Evolutionary conservation across 2,113 vertebrate species (phyloP).

Genomic region (Zosterops hypoxanthus): DNA sequence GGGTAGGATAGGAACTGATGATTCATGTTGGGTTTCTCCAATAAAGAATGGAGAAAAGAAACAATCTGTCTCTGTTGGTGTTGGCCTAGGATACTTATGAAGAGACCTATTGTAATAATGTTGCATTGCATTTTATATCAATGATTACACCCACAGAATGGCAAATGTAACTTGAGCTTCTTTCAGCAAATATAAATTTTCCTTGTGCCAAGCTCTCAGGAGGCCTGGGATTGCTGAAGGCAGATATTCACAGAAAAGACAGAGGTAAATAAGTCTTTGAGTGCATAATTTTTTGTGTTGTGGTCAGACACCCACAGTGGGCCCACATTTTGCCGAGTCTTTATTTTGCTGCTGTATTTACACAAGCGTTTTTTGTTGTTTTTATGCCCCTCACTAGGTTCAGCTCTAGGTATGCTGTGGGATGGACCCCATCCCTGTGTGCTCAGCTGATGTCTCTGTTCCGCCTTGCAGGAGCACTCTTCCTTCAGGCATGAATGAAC

Average conservation of each 20-base stretch:
- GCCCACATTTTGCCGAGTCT: background rate
- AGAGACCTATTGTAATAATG: background rate
- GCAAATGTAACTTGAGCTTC: background rate
- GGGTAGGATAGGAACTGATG: background rate
- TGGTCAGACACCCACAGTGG: background rate
- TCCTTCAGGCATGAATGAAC: background rate
- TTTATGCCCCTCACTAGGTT: background rate
- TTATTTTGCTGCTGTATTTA: background rate
- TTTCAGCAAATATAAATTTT: background rate
- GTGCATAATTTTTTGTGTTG: background rate
- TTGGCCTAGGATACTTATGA: background rate
- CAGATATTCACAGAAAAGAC: background rate
- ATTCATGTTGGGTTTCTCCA: background rate
- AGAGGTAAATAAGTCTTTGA: background rate
- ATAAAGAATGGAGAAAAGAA: background rate
- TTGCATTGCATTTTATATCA: background rate
- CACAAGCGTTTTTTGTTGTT: background rate
- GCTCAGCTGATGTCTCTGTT: background rate
- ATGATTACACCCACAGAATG: background rate
- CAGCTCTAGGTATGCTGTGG: background rate
- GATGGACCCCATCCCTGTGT: accelerated
- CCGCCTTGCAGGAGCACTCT: background rate
- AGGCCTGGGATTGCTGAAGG: background rate
- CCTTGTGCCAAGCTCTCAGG: background rate
- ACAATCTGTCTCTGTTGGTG: background rate